Conservation (phyloP, 2,113 vertebrate genomes). For the Scomber colias region DNA sequence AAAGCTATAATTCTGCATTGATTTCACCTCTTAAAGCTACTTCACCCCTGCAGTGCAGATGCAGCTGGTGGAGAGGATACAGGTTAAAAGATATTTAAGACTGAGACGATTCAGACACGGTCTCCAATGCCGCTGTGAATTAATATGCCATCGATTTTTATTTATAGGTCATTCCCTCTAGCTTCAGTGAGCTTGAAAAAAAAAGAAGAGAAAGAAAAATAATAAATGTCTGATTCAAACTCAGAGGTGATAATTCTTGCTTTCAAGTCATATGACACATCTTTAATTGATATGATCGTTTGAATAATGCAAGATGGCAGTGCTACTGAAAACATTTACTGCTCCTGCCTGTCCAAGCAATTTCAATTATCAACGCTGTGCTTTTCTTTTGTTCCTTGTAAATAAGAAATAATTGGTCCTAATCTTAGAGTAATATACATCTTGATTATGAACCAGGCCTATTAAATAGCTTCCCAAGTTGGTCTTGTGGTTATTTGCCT, state of each 20-base stretch:
- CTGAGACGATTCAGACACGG: not conserved
- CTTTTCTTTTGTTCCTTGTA: no score
- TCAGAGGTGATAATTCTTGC: not conserved
- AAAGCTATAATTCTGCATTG: constrained; percentile 28
- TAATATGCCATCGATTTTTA: constrained; percentile 21
- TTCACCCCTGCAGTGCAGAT: not conserved
- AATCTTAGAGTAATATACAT: no score
- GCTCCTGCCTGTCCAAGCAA: not conserved
- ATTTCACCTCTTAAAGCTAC: constrained; percentile 23
- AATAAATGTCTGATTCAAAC: not conserved
- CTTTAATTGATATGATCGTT: no score
- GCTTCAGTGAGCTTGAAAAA: not conserved
- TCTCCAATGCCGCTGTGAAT: not conserved
- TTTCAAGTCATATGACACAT: no score
- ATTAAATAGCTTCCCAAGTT: not conserved
- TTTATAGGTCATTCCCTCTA: not conserved
- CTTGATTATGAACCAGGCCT: not conserved
- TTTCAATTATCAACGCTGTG: no score
- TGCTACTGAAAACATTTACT: not conserved
- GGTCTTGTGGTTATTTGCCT: no score
- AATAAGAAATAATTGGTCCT: no score
- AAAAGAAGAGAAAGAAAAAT: not conserved
- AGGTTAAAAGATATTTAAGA: constrained; percentile 7
- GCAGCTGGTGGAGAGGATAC: constrained; percentile 2
- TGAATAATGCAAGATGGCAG: no score